phyloP scores from a whole-genome alignment of 2,113 vertebrate species.

The Microtus richardsoni region DNA sequence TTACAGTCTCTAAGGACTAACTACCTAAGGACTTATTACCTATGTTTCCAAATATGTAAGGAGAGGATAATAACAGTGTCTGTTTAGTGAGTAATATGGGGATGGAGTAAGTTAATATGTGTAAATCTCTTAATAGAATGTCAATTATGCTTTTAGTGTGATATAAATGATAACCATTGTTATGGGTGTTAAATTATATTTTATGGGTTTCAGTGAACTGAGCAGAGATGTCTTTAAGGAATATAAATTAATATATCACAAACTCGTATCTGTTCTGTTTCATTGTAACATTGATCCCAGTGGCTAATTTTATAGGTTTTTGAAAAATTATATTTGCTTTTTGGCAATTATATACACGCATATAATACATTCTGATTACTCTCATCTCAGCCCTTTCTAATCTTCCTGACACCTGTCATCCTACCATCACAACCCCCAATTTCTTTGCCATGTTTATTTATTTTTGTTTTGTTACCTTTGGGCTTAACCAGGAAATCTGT shows the following conservation, averaged over 20 bases:
- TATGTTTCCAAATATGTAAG: constrained; percentile 1
- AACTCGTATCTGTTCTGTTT: neutral
- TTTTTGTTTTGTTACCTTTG: neutral
- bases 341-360: neutral
- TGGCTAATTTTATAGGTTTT: neutral
- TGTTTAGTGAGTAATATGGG: neutral
- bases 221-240: neutral
- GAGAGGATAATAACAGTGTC: neutral
- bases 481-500: neutral
- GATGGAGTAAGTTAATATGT: constrained; percentile 45
- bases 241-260: neutral
- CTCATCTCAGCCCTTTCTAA: neutral
- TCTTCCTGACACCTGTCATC: neutral
- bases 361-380: neutral
- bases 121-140: constrained; percentile 20
- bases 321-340: neutral
- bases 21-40: neutral
- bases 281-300: neutral
- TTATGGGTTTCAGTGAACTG: constrained; percentile 3
- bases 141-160: neutral
- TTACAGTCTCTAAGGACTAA: neutral
- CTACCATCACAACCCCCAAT: neutral
- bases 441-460: neutral
- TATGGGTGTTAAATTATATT: constrained; percentile 26
- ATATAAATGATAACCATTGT: constrained; percentile 21